Conservation (phyloP, 2,113 vertebrate genomes). For the Chloropsis cyanopogon region DNA sequence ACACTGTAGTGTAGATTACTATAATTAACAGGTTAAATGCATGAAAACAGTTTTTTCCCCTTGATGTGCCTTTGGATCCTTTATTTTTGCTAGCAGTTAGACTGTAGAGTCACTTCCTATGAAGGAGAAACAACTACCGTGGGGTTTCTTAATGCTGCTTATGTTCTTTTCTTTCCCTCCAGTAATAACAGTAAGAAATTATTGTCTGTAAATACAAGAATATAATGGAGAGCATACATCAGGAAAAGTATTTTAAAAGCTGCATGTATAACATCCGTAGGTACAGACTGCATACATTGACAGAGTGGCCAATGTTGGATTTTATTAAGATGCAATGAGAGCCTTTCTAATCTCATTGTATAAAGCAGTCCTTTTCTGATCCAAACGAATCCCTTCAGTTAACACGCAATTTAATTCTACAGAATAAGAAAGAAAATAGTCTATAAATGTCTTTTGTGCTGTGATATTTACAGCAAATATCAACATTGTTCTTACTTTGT, state of each 20-base stretch:
- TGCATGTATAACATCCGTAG: background rate
- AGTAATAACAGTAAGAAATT: conserved; percentile 60
- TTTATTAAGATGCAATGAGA: background rate
- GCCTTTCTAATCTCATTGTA: background rate
- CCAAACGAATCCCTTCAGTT: background rate
- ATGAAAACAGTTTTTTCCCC: conserved; percentile 58
- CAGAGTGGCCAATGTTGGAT: background rate
- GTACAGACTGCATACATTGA: background rate
- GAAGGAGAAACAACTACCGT: conserved; percentile 27
- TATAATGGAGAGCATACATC: conserved; percentile 29
- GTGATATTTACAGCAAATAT: conserved; percentile 4
- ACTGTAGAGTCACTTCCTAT: conserved; percentile 35
- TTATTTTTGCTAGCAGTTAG: conserved; percentile 41
- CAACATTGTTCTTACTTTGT: background rate
- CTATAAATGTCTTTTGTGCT: background rate
- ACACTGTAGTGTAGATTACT: conserved; percentile 50
- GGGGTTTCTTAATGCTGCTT: conserved; percentile 44
- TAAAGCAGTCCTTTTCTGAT: background rate
- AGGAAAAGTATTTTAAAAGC: conserved; percentile 36
- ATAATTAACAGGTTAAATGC: conserved; percentile 65
- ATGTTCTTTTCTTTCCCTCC: conserved; percentile 47
- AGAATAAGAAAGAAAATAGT: background rate
- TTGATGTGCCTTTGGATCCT: conserved; percentile 53
- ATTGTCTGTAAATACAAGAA: conserved; percentile 63
- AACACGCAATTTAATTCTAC: background rate